These are phyloP conservation scores for Zaprionus bogoriensis DNA, from an alignment of 2,888 invertebrate species.

Conservation along the genomic window DNA sequence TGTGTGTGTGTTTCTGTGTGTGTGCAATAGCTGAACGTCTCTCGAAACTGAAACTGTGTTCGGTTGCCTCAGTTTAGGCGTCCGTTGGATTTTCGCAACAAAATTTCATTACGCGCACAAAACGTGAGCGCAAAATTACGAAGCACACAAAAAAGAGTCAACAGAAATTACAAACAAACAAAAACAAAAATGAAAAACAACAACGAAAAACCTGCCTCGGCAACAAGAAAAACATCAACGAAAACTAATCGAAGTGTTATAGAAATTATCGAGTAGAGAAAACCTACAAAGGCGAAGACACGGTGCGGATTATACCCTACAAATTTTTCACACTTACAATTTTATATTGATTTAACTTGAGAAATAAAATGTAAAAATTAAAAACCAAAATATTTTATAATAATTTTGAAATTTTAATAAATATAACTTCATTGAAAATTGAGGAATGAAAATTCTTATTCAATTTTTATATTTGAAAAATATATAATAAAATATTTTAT, in stretches of 20 bases:
- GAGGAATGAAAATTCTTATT: no score
- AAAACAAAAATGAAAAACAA: slow-evolving; percentile 4
- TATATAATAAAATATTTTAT: slow-evolving; percentile 13
- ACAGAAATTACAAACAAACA: slow-evolving; percentile 1
- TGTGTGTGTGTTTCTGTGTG: neutral
- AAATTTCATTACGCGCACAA: slow-evolving; percentile 60
- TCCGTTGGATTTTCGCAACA: slow-evolving; percentile 65
- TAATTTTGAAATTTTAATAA: no score
- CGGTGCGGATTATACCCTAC: no score
- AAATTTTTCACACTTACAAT: no score
- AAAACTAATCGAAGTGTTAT: slow-evolving; percentile 56
- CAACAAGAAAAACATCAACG: slow-evolving; percentile 34
- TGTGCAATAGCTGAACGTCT: neutral
- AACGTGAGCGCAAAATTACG: slow-evolving; percentile 43
- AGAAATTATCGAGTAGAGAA: slow-evolving; percentile 13
- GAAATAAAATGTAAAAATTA: neutral
- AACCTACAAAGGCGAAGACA: no score
- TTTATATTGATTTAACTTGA: no score
- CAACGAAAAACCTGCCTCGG: slow-evolving; percentile 18
- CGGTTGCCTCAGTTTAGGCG: slow-evolving; percentile 50
- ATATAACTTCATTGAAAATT: no score
- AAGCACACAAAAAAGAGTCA: neutral
- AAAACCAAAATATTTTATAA: slow-evolving; percentile 8
- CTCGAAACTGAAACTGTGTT: neutral
- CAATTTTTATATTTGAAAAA: neutral